Conservation (phyloP, 2,888 invertebrate genomes). For the Cistogaster globosa region DNA sequence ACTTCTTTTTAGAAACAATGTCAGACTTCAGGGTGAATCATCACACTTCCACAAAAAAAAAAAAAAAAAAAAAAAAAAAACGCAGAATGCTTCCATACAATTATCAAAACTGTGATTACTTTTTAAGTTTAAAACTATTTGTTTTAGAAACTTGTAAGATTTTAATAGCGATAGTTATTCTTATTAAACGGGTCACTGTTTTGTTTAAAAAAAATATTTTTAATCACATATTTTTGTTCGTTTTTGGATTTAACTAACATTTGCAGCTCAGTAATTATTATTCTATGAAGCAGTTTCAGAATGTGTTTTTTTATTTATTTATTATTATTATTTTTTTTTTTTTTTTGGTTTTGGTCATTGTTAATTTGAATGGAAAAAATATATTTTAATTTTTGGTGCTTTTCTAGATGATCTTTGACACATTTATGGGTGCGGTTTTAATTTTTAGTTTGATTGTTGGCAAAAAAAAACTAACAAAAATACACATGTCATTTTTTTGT, state of each 20-base stretch:
- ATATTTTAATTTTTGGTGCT: conserved; percentile 22
- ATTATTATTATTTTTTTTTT: background rate
- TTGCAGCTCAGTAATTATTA: conserved; percentile 37
- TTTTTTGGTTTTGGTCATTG: conserved; percentile 30
- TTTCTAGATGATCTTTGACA: conserved; percentile 74
- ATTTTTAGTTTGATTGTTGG: conserved; percentile 34
- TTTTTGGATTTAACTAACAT: conserved; percentile 28
- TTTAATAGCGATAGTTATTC: no score
- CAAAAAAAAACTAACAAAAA: conserved; percentile 29
- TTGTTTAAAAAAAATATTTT: background rate
- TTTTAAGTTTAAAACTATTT: no score
- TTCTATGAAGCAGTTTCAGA: conserved; percentile 33
- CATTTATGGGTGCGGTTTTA: conserved; percentile 73
- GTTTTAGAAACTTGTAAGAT: no score
- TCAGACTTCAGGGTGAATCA: no score
- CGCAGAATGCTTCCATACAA: no score
- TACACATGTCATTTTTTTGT: conserved; percentile 51
- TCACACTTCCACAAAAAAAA: no score
- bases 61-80: no score
- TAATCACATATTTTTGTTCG: background rate
- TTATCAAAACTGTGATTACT: no score
- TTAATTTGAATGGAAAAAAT: background rate
- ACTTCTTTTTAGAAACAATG: no score
- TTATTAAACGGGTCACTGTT: background rate
- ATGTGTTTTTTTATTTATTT: conserved; percentile 4